Conservation (phyloP, 2,797 vertebrate genomes). For the Falco columbarius region DNA sequence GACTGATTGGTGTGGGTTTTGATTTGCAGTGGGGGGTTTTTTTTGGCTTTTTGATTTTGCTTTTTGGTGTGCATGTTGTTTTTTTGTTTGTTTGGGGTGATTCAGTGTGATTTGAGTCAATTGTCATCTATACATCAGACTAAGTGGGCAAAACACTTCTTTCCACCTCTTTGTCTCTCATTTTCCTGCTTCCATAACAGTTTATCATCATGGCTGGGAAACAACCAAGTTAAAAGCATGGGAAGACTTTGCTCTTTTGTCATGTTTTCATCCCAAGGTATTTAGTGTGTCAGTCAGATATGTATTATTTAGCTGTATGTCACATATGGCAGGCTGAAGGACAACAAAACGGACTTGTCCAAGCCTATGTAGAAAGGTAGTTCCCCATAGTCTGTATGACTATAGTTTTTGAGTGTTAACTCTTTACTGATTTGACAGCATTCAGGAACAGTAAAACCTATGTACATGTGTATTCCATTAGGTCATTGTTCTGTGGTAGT, state of each 20-base stretch:
- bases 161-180: background rate
- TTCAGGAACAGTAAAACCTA: accelerated
- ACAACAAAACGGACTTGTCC: background rate
- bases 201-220: background rate
- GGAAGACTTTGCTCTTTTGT: background rate
- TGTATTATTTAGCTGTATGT: background rate
- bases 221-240: background rate
- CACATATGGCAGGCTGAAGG: background rate
- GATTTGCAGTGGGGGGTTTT: too few relatives aligned
- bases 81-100: background rate
- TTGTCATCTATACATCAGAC: background rate
- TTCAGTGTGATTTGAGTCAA: background rate
- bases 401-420: background rate
- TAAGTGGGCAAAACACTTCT: background rate
- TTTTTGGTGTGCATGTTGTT: background rate
- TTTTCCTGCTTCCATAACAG: background rate
- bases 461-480: background rate
- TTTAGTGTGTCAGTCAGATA: background rate
- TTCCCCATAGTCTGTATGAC: background rate
- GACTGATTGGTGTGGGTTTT: too few relatives aligned
- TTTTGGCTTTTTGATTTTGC: background rate
- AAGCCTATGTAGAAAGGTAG: background rate
- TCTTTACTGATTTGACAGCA: background rate
- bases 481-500: background rate
- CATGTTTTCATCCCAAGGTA: background rate